phyloP scores from a whole-genome alignment of 2,888 invertebrate species.

The Ophion costatus region DNA sequence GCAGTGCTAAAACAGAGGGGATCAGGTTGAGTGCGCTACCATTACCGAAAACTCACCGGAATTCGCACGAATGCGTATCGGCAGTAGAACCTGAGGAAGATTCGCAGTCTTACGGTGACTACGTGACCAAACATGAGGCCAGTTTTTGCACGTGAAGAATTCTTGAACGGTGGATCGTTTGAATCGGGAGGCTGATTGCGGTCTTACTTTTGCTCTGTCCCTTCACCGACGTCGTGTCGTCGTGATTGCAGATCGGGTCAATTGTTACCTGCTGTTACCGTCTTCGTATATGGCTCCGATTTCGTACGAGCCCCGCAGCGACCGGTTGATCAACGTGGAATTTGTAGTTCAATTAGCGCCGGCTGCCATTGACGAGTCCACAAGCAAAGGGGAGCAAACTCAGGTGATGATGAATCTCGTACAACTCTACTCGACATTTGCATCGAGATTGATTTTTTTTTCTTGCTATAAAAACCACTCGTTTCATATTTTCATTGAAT shows the following conservation, averaged over 20 bases:
- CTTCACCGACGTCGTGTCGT: constrained; percentile 42
- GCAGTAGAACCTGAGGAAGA: constrained; percentile 50
- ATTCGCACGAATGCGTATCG: constrained; percentile 64
- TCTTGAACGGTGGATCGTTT: constrained; percentile 81
- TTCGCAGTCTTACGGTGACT: constrained; percentile 62
- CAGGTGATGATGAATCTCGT: not conserved
- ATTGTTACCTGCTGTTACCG: constrained; percentile 76
- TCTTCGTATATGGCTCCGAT: constrained; percentile 71
- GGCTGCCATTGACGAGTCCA: constrained; percentile 25
- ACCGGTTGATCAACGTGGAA: constrained; percentile 82
- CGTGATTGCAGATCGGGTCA: constrained; percentile 69
- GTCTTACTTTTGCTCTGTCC: constrained; percentile 60
- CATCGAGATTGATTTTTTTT: not conserved
- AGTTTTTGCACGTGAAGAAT: constrained; percentile 80
- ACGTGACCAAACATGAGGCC: constrained; percentile 80
- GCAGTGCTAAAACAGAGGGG: not conserved
- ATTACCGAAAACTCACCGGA: constrained; percentile 60
- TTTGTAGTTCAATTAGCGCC: constrained; percentile 83
- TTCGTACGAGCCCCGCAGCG: constrained; percentile 80
- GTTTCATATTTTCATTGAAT: not conserved
- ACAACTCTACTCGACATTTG: not conserved
- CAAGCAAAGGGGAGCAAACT: not conserved
- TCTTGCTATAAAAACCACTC: not conserved
- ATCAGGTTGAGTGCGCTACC: constrained; percentile 6
- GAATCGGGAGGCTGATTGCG: constrained; percentile 79